phyloP scores from a whole-genome alignment of 2,888 invertebrate species.

The Xanthorhoe spadicearia region DNA sequence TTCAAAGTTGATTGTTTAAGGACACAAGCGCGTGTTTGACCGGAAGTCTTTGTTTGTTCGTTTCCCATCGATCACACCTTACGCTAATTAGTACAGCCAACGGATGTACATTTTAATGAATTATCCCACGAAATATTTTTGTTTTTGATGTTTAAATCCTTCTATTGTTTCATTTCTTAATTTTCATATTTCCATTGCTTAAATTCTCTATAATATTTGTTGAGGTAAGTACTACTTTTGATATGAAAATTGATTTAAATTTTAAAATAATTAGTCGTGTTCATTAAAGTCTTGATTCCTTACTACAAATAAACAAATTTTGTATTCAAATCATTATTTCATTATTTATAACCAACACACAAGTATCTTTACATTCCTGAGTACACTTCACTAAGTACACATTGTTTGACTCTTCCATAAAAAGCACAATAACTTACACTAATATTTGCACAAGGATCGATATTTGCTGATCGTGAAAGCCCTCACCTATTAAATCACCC shows the following conservation, averaged over 20 bases:
- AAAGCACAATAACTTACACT: slow-evolving; percentile 52
- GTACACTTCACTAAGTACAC: background rate
- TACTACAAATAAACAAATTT: too few relatives aligned
- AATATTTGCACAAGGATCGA: slow-evolving; percentile 70
- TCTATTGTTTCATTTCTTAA: background rate
- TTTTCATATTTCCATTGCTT: too few relatives aligned
- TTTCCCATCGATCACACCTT: slow-evolving; percentile 22
- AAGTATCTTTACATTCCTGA: background rate
- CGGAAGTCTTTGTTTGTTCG: slow-evolving; percentile 18
- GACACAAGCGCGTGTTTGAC: slow-evolving; percentile 19
- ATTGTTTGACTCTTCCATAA: slow-evolving; percentile 25
- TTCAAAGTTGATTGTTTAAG: slow-evolving; percentile 14
- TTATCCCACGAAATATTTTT: slow-evolving; percentile 27
- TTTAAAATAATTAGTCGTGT: too few relatives aligned
- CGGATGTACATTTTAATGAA: slow-evolving; percentile 27
- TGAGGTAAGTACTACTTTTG: too few relatives aligned
- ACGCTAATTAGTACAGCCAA: slow-evolving; percentile 21
- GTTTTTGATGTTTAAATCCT: background rate
- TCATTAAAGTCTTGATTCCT: too few relatives aligned
- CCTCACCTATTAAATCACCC: slow-evolving; percentile 64
- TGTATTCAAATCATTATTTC: background rate
- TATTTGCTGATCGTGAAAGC: slow-evolving; percentile 63
- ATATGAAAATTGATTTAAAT: too few relatives aligned
- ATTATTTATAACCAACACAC: background rate
- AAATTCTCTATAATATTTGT: too few relatives aligned